phyloP scores from a whole-genome alignment of 2,113 vertebrate species.

The Labeo rohita region DNA sequence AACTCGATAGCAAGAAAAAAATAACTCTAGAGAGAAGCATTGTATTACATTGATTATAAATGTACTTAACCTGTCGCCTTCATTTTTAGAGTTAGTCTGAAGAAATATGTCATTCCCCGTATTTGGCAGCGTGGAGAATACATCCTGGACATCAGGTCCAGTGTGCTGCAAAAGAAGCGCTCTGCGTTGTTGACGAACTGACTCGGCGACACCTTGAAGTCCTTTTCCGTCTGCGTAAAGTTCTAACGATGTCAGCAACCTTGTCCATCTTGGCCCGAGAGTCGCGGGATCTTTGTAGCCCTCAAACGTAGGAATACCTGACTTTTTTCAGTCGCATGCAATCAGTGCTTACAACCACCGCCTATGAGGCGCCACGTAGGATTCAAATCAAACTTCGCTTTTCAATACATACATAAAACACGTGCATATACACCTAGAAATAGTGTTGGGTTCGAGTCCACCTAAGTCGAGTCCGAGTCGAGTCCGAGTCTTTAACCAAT shows the following conservation, averaged over 20 bases:
- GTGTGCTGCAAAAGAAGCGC: conserved; percentile 39
- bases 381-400: too few relatives aligned
- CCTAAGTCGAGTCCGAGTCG: too few relatives aligned
- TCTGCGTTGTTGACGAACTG: conserved; percentile 5
- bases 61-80: too few relatives aligned
- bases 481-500: too few relatives aligned
- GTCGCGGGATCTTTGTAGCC: conserved; percentile 31
- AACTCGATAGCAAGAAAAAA: too few relatives aligned
- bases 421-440: too few relatives aligned
- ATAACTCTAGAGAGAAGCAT: too few relatives aligned
- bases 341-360: not conserved
- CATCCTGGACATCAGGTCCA: conserved; percentile 42
- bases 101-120: not conserved
- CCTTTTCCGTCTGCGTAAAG: conserved; percentile 51
- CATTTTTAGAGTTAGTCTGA: not conserved
- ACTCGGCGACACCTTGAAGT: conserved; percentile 9
- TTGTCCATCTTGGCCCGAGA: conserved; percentile 45
- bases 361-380: too few relatives aligned
- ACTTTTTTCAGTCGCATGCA: not conserved
- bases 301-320: conserved; percentile 17
- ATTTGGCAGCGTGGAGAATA: conserved; percentile 11
- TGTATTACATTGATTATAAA: too few relatives aligned
- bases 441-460: too few relatives aligned
- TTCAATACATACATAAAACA: too few relatives aligned
- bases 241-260: conserved; percentile 52